Percentiles rank a stretch among this genome's conserved stretches.
Evolutionary conservation across 2,797 vertebrate genomes (phyloP).

Genomic region (Ataeniobius toweri): DNA sequence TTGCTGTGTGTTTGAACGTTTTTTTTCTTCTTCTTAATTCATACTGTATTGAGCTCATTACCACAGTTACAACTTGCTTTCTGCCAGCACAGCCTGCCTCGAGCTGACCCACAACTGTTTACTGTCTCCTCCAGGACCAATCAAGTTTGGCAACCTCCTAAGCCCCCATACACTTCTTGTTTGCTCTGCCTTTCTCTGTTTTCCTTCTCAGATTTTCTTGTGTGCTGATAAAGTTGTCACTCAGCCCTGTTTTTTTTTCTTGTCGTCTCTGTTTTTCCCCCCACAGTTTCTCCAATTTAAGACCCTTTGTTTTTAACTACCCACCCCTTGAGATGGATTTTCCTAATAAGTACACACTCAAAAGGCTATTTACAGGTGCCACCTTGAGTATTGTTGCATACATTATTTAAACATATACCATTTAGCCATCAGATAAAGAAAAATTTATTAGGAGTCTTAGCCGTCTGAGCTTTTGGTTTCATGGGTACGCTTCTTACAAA

Average conservation of each 20-base stretch:
- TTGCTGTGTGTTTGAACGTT: background rate
- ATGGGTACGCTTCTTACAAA: slow-evolving; percentile 46
- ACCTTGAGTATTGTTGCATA: slow-evolving; percentile 48
- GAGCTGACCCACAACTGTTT: slow-evolving; percentile 67
- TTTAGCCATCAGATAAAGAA: slow-evolving; percentile 49
- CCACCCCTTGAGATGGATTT: slow-evolving; percentile 32
- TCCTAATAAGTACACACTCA: slow-evolving; percentile 47
- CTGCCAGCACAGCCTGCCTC: slow-evolving; percentile 53
- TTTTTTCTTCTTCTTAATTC: slow-evolving; percentile 34
- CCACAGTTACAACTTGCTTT: slow-evolving; percentile 60
- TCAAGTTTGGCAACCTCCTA: slow-evolving; percentile 55
- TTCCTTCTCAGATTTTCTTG: slow-evolving; percentile 27
- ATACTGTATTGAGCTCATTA: slow-evolving; percentile 68
- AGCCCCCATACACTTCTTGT: background rate
- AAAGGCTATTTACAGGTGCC: slow-evolving; percentile 60
- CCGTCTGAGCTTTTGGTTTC: slow-evolving; percentile 37
- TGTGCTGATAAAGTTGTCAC: slow-evolving; percentile 59
- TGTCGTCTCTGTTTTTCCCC: slow-evolving; percentile 23
- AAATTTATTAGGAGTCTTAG: slow-evolving; percentile 60
- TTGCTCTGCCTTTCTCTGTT: slow-evolving; percentile 36
- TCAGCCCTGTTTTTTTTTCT: slow-evolving; percentile 31
- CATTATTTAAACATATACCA: slow-evolving; percentile 58
- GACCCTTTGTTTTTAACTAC: slow-evolving; percentile 20
- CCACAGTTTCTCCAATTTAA: slow-evolving; percentile 51
- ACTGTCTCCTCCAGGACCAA: slow-evolving; percentile 66